Conservation (phyloP, 2,888 invertebrate genomes). For the Dendrolimus pini region DNA sequence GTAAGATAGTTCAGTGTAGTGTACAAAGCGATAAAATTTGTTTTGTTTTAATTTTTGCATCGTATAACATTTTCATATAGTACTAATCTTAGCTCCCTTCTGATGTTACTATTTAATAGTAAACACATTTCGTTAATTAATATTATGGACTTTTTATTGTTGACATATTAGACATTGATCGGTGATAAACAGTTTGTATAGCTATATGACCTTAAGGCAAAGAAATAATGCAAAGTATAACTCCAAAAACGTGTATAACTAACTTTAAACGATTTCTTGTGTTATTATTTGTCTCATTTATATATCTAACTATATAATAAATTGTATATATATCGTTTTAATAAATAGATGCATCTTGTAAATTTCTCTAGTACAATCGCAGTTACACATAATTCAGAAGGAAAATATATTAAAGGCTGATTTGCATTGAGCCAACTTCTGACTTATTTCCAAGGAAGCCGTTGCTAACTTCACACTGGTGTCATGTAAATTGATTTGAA, state of each 20-base stretch:
- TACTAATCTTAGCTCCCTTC: conserved; percentile 29
- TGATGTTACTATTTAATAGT: conserved; percentile 28
- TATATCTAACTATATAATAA: too few species aligned
- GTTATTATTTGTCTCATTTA: too few species aligned
- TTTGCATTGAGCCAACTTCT: too few species aligned
- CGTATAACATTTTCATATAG: conserved; percentile 19
- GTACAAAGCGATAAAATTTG: conserved; percentile 19
- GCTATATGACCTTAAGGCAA: conserved; percentile 30
- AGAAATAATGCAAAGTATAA: conserved; percentile 33
- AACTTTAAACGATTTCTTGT: too few species aligned
- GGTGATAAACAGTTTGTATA: conserved; percentile 29
- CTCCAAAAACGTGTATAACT: conserved; percentile 5
- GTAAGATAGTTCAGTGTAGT: conserved; percentile 3
- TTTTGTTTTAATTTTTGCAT: conserved; percentile 8
- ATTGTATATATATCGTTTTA: too few species aligned
- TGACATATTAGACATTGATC: conserved; percentile 16
- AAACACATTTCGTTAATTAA: conserved; percentile 36
- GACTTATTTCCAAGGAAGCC: too few species aligned
- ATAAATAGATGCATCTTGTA: conserved; percentile 15
- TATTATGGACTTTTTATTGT: conserved; percentile 24
- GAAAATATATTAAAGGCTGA: too few species aligned
- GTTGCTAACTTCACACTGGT: too few species aligned
- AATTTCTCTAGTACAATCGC: conserved; percentile 7
- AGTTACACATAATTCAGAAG: too few species aligned
- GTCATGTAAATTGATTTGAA: too few species aligned